Base-by-base conservation (phyloP, 2,888 invertebrate genomes). In the Brenthis ino region DNA sequence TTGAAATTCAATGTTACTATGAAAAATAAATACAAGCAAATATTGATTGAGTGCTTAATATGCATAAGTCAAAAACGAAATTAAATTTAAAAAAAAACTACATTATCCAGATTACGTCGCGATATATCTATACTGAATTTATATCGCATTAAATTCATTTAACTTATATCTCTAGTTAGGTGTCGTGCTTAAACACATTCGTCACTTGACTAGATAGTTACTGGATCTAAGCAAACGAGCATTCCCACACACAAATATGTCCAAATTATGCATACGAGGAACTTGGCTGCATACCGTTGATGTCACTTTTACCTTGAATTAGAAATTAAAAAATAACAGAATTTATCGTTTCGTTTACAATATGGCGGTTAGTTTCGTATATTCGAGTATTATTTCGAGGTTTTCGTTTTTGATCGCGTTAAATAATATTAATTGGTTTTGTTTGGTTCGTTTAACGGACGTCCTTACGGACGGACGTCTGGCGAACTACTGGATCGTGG, bases 401-500 rank as follows among this genome's bases (percentile, higher is more conserved):
- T 79, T 81, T 85, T 89, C 85, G 88, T 86, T 83, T 77, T 72
- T 74, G 79, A 79, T 83, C 79, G 85, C 82, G 86, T 69, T 67
- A 70, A 43, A 43, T 43, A 43, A 43, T 43, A 43, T 43, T 43
- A 43, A 43, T 74, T 48, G 24, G 11, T 48, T 13, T 37, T 57
- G 20, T 60, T 71, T 72, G 68, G 69, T 82, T 79, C 77, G 74
- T 72, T 71, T 70, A 61, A 56, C 82, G 80, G 83, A 88, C 91
- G 87, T 89, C 87, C 85, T 78, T 68, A 72, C 80, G 73, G 57
- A 65, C 68, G 84, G 89, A 87, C 89, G 90, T 80, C 86, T 81
- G 86, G 82, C 77, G 82, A 80, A 80, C 85, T 81, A 91, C 91
- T 91, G 85, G 64, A 65, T 61, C 53, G 82, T 81, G 83, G 84